Conservation (phyloP, 2,113 vertebrate species). For the Vulpes ferrilata region DNA sequence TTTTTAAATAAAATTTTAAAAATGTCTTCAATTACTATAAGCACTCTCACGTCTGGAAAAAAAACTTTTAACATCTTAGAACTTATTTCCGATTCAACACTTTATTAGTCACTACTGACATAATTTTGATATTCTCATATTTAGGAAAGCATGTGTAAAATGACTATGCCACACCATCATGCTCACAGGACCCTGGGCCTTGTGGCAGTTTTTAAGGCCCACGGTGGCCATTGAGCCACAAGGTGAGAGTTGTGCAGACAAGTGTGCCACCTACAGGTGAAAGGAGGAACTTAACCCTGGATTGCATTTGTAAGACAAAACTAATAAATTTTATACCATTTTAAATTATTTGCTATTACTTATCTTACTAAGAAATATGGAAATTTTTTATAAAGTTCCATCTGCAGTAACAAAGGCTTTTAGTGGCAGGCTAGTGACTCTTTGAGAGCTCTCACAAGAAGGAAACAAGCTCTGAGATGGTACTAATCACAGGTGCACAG, state of each 20-base stretch:
- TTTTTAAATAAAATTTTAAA: not conserved
- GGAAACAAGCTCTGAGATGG: not conserved
- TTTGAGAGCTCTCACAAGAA: slow-evolving; percentile 8
- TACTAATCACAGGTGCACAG: slow-evolving; percentile 33
- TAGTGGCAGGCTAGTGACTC: not conserved
- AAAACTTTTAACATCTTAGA: not conserved
- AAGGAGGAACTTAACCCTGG: not conserved
- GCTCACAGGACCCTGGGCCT: not conserved
- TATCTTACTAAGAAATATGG: slow-evolving; percentile 22
- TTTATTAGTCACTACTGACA: not conserved
- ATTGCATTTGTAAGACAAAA: slow-evolving; percentile 13
- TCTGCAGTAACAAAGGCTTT: not conserved
- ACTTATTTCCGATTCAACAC: slow-evolving; percentile 11
- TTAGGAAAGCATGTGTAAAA: not conserved
- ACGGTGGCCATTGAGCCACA: not conserved
- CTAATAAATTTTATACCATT: not conserved
- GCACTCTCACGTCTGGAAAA: not conserved
- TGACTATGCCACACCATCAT: not conserved
- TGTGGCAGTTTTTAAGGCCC: not conserved
- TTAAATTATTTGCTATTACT: slow-evolving; percentile 19
- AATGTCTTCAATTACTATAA: not conserved
- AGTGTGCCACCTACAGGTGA: slow-evolving; percentile 87
- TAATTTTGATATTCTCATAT: not conserved
- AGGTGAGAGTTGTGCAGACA: slow-evolving; percentile 63
- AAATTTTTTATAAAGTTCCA: slow-evolving; percentile 14